Evolutionary conservation across 2,113 vertebrate genomes (phyloP).

Genomic region (Manacus vitellinus): DNA sequence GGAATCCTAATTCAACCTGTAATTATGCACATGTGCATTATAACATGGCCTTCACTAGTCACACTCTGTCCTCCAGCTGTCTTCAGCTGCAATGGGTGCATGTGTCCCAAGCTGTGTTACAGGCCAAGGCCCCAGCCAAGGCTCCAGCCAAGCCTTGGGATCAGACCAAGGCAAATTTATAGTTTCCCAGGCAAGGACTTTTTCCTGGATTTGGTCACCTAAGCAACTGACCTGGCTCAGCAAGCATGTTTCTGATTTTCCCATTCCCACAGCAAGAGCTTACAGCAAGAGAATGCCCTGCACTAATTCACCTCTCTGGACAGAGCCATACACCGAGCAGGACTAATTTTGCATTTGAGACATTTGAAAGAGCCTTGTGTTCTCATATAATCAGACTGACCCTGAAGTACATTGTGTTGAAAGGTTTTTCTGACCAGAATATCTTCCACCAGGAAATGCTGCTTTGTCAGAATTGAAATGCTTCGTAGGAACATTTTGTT

Average conservation of each 20-base stretch:
- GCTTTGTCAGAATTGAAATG: background rate
- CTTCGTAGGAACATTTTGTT: conserved; percentile 9
- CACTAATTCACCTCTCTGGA: conserved; percentile 28
- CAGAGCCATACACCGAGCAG: background rate
- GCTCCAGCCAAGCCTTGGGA: background rate
- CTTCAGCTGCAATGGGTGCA: rapidly evolving
- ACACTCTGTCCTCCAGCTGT: background rate
- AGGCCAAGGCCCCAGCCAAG: background rate
- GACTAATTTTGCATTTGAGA: conserved; percentile 59
- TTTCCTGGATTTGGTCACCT: conserved; percentile 36
- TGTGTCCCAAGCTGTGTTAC: background rate
- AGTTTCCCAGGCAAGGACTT: conserved; percentile 24
- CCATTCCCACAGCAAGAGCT: background rate
- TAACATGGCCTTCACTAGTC: background rate
- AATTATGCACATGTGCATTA: background rate
- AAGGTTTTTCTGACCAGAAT: conserved; percentile 30
- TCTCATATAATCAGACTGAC: conserved; percentile 33
- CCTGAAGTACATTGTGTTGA: conserved; percentile 35
- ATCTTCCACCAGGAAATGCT: conserved; percentile 34
- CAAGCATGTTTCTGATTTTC: conserved; percentile 36
- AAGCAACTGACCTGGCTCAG: conserved; percentile 55
- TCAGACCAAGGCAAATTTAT: conserved; percentile 4
- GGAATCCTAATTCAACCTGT: background rate
- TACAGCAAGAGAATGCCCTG: background rate
- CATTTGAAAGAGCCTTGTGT: conserved; percentile 50